Base-by-base conservation (phyloP, 1,140 invertebrate genomes). In the Trialeurodes vaporariorum region DNA sequence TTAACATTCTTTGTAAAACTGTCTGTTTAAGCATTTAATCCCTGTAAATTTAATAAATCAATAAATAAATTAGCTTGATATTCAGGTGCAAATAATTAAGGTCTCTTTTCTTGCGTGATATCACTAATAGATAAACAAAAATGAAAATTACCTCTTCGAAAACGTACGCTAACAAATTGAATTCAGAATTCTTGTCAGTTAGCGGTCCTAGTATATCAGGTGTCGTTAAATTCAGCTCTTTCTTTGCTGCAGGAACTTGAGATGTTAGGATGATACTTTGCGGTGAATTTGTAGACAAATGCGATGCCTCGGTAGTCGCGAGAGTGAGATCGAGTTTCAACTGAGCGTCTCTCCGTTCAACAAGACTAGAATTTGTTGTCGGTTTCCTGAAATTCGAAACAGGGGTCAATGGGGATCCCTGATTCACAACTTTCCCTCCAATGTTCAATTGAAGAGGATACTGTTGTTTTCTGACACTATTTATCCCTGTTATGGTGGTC, bases 161-260 rank as follows among this genome's bases (percentile, higher is more conserved):
- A 49, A 70, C 69, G 66, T 68, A 70, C 59, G 69, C 59, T 25
- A 70, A 63, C 59, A 70, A 61, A 66, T 70, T 65, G 63, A 70
- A 70, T 63, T 66, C 27, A 25, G 69, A 59, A 70, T 65, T 70
- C 63, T 70, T 70, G 49, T 64, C 67, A 27, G 13, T 62, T 40
- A 59, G 63, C 11, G 12, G 69, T 61, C 64, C 63, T 40, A 34
- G 60, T 66, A 70, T 66, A 60, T 70, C 69, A 26, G 69, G 69
- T 22, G 69, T 70, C 17, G 34, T 49, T 17, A 49, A 9, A 49
- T 49, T 49, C 5, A 49, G 34, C 34, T 49, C 34, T 49, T 49
- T 49, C 34, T 49, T 49, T 17, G 5, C 5, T 17, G 34, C 34
- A 49, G 34, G 34, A 49, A 49, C 34, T 49, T 49, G 34, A 9